Percentiles rank a stretch among this genome's conserved stretches.
Evolutionary conservation across 2,888 invertebrate genomes (phyloP).

Genomic region (Mechanitis messenoides): DNA sequence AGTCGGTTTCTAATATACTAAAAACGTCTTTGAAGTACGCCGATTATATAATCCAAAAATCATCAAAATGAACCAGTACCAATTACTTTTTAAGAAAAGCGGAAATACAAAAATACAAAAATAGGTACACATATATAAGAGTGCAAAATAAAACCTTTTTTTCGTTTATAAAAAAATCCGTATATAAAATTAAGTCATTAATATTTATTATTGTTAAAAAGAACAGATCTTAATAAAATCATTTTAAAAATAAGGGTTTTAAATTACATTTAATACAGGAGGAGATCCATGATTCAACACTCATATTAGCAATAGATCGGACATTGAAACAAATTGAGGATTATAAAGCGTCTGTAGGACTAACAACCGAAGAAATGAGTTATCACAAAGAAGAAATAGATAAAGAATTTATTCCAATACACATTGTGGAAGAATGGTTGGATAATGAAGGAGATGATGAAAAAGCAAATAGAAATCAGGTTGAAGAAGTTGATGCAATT

Average conservation of each 20-base stretch:
- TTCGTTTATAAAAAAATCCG: no score
- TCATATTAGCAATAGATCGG: slow-evolving; percentile 64
- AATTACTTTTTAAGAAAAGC: no score
- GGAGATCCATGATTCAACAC: slow-evolving; percentile 44
- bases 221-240: not conserved
- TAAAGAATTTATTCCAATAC: not conserved
- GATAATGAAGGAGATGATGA: not conserved
- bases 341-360: slow-evolving; percentile 64
- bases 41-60: no score
- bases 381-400: not conserved
- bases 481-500: not conserved
- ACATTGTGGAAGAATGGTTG: not conserved
- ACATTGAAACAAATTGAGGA: slow-evolving; percentile 66
- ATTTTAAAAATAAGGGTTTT: not conserved
- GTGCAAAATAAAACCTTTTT: no score
- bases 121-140: no score
- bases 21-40: no score
- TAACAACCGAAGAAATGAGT: slow-evolving; percentile 33
- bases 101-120: no score
- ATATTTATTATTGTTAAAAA: no score
- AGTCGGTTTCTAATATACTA: no score
- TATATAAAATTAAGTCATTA: no score
- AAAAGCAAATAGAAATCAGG: not conserved
- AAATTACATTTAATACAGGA: slow-evolving; percentile 42
- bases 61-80: no score